Conservation (phyloP, 2,113 vertebrate genomes). For the Tragelaphus scriptus region DNA sequence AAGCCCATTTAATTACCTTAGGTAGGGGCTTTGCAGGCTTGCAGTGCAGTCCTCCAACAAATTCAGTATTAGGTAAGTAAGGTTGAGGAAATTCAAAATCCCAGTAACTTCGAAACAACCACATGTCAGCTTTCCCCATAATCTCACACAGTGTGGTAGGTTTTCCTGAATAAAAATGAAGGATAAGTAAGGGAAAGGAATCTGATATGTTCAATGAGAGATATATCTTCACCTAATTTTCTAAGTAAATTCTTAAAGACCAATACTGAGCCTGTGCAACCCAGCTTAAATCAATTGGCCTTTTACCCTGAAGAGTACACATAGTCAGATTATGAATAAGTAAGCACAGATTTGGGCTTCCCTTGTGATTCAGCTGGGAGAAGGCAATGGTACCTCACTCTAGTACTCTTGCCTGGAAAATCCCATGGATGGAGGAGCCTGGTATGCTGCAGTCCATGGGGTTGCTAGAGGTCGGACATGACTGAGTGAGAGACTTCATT, state of each 20-base stretch:
- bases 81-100: slow-evolving; percentile 89
- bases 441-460: too few species aligned
- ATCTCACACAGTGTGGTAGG: slow-evolving; percentile 83
- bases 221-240: background rate
- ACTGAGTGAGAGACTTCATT: too few species aligned
- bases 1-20: slow-evolving; percentile 72
- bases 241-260: background rate
- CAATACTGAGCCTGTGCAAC: background rate
- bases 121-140: slow-evolving; percentile 87
- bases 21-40: slow-evolving; percentile 86
- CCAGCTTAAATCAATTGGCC: background rate
- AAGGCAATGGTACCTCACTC: too few species aligned
- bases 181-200: background rate
- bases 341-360: background rate
- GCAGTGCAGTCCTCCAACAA: slow-evolving; percentile 90
- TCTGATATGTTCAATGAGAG: background rate
- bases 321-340: background rate
- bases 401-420: too few species aligned
- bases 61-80: slow-evolving; percentile 88
- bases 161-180: slow-evolving; percentile 70
- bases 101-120: slow-evolving; percentile 90
- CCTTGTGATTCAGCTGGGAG: background rate
- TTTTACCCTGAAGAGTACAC: background rate
- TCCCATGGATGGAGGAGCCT: too few species aligned
- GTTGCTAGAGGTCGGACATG: too few species aligned